Evolutionary conservation across 2,888 invertebrate genomes (phyloP).

Genomic region (Sesia bembeciformis): DNA sequence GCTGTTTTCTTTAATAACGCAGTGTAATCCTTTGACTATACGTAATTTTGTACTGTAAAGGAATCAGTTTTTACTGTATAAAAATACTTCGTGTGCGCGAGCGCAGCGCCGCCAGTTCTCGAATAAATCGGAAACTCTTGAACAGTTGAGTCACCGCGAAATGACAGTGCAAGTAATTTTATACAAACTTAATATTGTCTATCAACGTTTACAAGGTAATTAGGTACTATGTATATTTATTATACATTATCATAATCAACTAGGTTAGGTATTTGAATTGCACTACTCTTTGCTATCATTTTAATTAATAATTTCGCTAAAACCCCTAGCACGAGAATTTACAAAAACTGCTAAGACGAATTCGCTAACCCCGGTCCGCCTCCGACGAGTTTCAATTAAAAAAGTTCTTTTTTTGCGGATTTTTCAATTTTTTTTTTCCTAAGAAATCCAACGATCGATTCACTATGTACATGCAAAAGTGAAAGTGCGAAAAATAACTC

Average conservation of each 20-base stretch:
- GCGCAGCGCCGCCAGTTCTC: neutral
- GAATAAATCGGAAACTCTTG: neutral
- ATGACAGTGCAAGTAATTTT: slow-evolving; percentile 51
- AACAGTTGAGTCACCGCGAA: slow-evolving; percentile 18
- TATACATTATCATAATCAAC: slow-evolving; percentile 53
- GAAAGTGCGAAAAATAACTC: slow-evolving; percentile 48
- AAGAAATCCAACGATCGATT: slow-evolving; percentile 30
- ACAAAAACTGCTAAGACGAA: slow-evolving; percentile 15
- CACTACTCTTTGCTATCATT: slow-evolving; percentile 60
- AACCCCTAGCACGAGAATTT: slow-evolving; percentile 49
- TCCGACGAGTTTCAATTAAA: slow-evolving; percentile 36
- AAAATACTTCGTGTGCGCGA: neutral
- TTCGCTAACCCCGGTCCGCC: slow-evolving; percentile 38
- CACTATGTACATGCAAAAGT: slow-evolving; percentile 57
- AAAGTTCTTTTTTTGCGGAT: slow-evolving; percentile 51
- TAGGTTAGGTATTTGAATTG: slow-evolving; percentile 63
- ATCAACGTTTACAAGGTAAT: slow-evolving; percentile 58
- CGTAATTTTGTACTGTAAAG: neutral
- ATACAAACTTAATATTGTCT: slow-evolving; percentile 61
- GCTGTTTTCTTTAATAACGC: too few relatives aligned
- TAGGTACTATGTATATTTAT: slow-evolving; percentile 47
- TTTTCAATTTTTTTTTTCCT: slow-evolving; percentile 38
- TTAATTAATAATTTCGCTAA: slow-evolving; percentile 56
- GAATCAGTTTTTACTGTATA: neutral
- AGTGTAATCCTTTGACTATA: too few relatives aligned